Percentiles rank a stretch among this genome's conserved stretches.
Conservation (phyloP, 1,140 invertebrate species). For the Zaprionus lachaisei region DNA sequence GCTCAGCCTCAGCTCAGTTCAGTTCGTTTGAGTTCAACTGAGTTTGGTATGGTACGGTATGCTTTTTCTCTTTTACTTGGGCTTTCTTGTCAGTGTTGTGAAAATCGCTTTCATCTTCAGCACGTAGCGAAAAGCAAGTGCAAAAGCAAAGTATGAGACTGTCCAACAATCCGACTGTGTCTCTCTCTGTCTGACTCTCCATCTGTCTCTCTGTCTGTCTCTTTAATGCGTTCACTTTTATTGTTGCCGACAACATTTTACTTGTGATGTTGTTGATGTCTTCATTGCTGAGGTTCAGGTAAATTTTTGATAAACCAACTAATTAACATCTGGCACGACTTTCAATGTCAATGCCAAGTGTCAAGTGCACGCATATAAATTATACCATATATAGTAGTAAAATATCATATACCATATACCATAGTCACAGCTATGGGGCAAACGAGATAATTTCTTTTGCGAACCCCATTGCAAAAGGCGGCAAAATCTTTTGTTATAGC, state of each 20-base stretch:
- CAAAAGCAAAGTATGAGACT: conserved; percentile 11
- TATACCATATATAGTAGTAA: conserved; percentile 21
- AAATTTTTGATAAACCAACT: conserved; percentile 63
- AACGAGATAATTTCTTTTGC: conserved; percentile 68
- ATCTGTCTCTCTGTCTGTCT: conserved; percentile 28
- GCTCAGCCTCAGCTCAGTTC: not conserved
- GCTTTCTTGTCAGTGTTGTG: conserved; percentile 40
- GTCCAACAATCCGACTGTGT: conserved; percentile 22
- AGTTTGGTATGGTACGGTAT: conserved; percentile 43
- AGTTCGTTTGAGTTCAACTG: conserved; percentile 33
- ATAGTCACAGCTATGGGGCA: conserved; percentile 29
- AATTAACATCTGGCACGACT: conserved; percentile 72
- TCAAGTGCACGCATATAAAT: conserved; percentile 54
- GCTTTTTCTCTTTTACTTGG: conserved; percentile 23
- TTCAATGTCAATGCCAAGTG: conserved; percentile 75
- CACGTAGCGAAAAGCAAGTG: conserved; percentile 17
- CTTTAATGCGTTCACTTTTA: conserved; percentile 62
- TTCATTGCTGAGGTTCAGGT: conserved; percentile 51
- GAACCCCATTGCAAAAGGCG: conserved; percentile 40
- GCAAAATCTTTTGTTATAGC: conserved; percentile 28
- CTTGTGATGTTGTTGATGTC: conserved; percentile 56
- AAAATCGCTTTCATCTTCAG: conserved; percentile 76
- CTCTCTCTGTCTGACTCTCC: conserved; percentile 15
- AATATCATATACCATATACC: conserved; percentile 11
- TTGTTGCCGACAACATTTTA: conserved; percentile 49